A percentile compares a stretch with the other conserved stretches of the same genome.
phyloP scores from a whole-genome alignment of 2,113 vertebrate genomes.

The Rhegmatorhina hoffmannsi region DNA sequence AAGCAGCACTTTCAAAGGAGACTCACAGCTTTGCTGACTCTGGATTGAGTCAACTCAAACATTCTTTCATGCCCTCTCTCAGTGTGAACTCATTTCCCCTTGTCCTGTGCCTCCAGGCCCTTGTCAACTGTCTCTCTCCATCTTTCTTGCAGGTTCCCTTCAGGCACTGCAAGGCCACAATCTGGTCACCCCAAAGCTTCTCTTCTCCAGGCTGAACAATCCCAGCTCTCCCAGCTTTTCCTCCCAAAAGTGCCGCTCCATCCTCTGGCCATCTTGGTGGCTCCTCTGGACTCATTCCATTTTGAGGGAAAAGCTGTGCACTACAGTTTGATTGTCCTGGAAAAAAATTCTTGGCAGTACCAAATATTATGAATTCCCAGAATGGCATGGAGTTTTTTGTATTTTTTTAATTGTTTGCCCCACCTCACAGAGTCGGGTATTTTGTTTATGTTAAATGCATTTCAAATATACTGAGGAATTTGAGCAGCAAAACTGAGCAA shows the following conservation, averaged over 20 bases:
- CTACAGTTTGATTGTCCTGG: too few species aligned
- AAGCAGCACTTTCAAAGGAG: neutral
- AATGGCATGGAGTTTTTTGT: neutral
- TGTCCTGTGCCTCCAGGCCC: neutral
- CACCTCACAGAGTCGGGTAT: neutral
- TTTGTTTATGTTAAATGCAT: neutral
- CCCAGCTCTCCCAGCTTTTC: neutral
- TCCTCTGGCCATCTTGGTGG: neutral
- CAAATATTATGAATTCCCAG: neutral
- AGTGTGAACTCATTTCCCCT: neutral
- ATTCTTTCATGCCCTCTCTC: neutral
- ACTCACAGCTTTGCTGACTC: neutral
- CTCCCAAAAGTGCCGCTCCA: neutral
- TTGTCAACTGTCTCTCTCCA: neutral
- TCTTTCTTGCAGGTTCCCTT: neutral
- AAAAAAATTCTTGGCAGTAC: neutral
- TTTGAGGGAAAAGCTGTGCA: too few species aligned
- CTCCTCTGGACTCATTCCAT: neutral
- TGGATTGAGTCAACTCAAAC: neutral
- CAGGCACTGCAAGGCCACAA: fast-evolving
- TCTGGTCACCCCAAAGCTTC: neutral
- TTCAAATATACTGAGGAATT: neutral
- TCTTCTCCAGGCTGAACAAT: neutral
- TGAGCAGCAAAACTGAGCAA: neutral
- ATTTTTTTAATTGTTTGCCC: neutral